These are phyloP conservation scores for Chauna torquata DNA, from an alignment of 2,113 vertebrate species.

Conservation along the genomic window DNA sequence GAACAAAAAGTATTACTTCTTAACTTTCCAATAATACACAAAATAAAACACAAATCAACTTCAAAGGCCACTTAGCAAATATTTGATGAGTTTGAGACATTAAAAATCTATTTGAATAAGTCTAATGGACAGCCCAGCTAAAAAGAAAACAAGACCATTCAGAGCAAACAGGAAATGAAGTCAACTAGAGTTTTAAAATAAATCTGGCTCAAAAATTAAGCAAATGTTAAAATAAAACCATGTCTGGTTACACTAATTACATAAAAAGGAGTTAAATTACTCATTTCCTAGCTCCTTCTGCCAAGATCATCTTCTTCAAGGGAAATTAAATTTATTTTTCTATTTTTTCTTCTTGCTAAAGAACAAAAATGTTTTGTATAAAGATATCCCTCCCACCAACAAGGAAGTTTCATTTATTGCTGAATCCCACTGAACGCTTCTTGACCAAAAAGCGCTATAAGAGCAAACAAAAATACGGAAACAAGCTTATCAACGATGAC, in stretches of 20 bases:
- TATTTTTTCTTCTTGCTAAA: conserved; percentile 6
- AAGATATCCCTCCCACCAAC: conserved; percentile 2
- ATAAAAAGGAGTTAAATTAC: conserved; percentile 69
- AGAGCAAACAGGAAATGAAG: conserved; percentile 66
- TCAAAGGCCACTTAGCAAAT: conserved; percentile 61
- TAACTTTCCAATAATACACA: conserved; percentile 55
- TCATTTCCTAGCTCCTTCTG: conserved; percentile 70
- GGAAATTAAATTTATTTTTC: conserved; percentile 71
- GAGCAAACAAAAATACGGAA: background rate
- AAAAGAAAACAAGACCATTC: conserved; percentile 60
- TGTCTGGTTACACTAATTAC: conserved; percentile 68
- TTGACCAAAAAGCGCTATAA: background rate
- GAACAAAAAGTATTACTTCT: conserved; percentile 58
- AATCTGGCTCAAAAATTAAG: conserved; percentile 72
- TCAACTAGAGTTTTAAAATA: conserved; percentile 70
- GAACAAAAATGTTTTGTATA: conserved; percentile 34
- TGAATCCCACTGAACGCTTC: conserved; percentile 16
- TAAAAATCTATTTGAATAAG: conserved; percentile 61
- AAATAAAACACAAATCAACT: conserved; percentile 65
- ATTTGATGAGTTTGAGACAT: conserved; percentile 61
- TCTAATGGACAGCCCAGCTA: conserved; percentile 51
- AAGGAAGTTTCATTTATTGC: conserved; percentile 38
- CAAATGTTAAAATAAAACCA: conserved; percentile 73
- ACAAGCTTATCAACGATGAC: background rate
- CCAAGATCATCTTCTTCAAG: conserved; percentile 63